Evolutionary conservation across 1,140 invertebrate species (phyloP).

Genomic region (Idris sp.): DNA sequence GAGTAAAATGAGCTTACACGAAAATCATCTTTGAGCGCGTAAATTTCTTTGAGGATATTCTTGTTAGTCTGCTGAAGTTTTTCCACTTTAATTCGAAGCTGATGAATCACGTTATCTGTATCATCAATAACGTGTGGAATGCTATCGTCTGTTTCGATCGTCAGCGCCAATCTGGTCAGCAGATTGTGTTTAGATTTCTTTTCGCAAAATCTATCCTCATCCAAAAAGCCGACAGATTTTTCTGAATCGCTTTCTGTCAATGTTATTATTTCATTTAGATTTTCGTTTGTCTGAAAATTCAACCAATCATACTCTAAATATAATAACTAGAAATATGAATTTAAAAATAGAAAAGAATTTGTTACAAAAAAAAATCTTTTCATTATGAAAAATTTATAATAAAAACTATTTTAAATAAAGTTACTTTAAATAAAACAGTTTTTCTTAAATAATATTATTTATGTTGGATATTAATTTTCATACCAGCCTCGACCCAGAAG

Average conservation of each 20-base stretch:
- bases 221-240: slow-evolving; percentile 40
- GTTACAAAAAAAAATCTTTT: too few relatives aligned
- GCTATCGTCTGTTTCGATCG: slow-evolving; percentile 66
- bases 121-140: slow-evolving; percentile 47
- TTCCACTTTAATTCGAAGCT: slow-evolving; percentile 67
- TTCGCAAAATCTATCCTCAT: slow-evolving; percentile 65
- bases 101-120: slow-evolving; percentile 57
- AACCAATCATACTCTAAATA: too few relatives aligned
- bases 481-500: slow-evolving; percentile 12
- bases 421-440: too few relatives aligned
- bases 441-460: too few relatives aligned
- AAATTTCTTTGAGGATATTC: slow-evolving; percentile 67
- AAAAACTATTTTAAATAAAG: too few relatives aligned
- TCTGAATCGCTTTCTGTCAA: slow-evolving; percentile 46
- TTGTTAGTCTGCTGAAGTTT: slow-evolving; percentile 64
- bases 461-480: too few relatives aligned
- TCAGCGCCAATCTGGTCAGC: slow-evolving; percentile 68
- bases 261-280: slow-evolving; percentile 46
- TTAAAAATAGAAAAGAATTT: too few relatives aligned
- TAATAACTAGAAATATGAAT: too few relatives aligned
- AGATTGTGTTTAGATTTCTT: slow-evolving; percentile 66
- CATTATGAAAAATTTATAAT: too few relatives aligned
- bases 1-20: too few relatives aligned
- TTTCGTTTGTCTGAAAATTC: slow-evolving; percentile 47
- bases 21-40: slow-evolving; percentile 65